Base-by-base conservation (phyloP, 2,797 vertebrate genomes). In the Dendrocincla tyrannina region DNA sequence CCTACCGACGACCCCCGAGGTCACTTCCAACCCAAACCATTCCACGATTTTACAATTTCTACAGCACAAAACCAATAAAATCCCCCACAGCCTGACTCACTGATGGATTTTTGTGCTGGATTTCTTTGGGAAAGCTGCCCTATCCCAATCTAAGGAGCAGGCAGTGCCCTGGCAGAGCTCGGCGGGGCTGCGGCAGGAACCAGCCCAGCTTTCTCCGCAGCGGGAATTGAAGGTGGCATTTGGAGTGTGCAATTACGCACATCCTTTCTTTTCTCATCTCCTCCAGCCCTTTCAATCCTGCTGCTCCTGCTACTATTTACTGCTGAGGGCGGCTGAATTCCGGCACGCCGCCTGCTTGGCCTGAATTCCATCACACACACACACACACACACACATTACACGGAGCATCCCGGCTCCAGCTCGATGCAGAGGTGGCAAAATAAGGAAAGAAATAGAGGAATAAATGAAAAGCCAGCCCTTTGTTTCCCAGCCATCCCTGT, bases 271-370 rank as follows among this genome's bases (percentile, higher is more conserved):
- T 75, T 64, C 83, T 89, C 79, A 17, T 64, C 92, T 80, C 81
- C 46, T 4, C 78, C 63, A 52, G 89, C 82, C 64, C 76, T 69
- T 82, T 42, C 92, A 15, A 81, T 86, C 91, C 93, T 56, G 74
- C 96, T 63, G 85, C 82, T 96, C 94, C 91, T 35, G 41, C 85
- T 63, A 69, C 55, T 76, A 88, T 92, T 93, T 95, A 91, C 91
- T 93, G 95, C 95, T 96, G 94, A 95, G 93, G 81, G 88, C 2
- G 11, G 96, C 96, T 76, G 94, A 95, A 95, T 97, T 94, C 82
- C 24, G 13, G 13, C 10, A 9, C 17, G 7, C 92, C 20, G 64
- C 88, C 55, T 46, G 80, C 93, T 83, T 70, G 88, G 90, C 95
- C 96, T 95, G 95, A 86, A 96, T 96, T 92, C 47, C 95, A 89